Evolutionary conservation across 2,888 invertebrate species (phyloP).

Genomic region (Fragum whitleyi): DNA sequence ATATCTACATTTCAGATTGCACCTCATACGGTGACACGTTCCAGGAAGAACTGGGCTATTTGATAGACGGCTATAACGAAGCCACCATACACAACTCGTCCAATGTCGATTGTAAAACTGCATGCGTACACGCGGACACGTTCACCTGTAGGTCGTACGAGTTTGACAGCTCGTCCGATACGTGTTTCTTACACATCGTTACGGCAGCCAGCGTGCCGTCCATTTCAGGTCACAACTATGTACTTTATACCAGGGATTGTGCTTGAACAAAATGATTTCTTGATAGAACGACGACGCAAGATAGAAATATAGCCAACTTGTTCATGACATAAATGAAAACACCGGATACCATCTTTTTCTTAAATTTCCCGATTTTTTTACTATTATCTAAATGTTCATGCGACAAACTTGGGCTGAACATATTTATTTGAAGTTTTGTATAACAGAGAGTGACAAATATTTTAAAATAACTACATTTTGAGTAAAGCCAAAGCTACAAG

Average conservation of each 20-base stretch:
- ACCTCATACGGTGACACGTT: conserved; percentile 6
- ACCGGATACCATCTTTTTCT: too few relatives aligned
- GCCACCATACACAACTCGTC: not conserved
- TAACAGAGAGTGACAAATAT: too few relatives aligned
- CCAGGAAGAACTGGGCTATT: not conserved
- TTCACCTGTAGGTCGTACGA: conserved; percentile 16
- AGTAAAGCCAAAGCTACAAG: too few relatives aligned
- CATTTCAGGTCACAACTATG: not conserved
- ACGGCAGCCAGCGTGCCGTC: not conserved
- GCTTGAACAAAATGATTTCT: too few relatives aligned
- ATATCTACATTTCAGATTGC: conserved; percentile 9
- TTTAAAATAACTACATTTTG: too few relatives aligned
- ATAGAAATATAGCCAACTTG: too few relatives aligned
- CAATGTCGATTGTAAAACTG: not conserved
- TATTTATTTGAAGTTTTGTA: too few relatives aligned
- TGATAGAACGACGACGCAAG: too few relatives aligned
- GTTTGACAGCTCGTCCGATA: not conserved
- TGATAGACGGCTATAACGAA: conserved; percentile 7
- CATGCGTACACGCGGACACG: not conserved
- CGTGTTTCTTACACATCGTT: conserved; percentile 7
- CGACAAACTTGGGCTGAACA: too few relatives aligned
- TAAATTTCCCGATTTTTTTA: too few relatives aligned
- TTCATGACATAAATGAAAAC: too few relatives aligned
- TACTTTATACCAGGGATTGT: conserved; percentile 11
- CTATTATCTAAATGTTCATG: too few relatives aligned